Conservation (phyloP, 2,888 invertebrate species). For the Metallyticus violacea region DNA sequence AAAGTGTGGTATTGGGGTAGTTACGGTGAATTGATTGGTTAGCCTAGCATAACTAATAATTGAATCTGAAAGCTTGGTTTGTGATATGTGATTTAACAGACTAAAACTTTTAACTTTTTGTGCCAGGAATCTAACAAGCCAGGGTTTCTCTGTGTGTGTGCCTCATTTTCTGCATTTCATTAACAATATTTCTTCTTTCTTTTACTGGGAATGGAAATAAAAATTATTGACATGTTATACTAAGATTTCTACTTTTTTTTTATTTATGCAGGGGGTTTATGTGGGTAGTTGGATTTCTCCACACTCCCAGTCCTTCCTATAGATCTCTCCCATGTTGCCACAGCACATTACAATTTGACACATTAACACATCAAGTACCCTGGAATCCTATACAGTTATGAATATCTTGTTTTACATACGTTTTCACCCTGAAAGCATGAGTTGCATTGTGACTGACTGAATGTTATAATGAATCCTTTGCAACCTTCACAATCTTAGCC, state of each 20-base stretch:
- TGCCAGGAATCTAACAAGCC: constrained; percentile 35
- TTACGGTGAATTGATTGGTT: constrained; percentile 12
- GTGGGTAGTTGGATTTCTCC: background rate
- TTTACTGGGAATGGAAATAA: constrained; percentile 12
- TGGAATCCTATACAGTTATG: background rate
- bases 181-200: constrained; percentile 9
- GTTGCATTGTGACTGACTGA: background rate
- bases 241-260: background rate
- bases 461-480: too few species aligned
- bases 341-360: background rate
- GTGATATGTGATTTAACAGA: constrained; percentile 13
- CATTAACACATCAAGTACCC: background rate
- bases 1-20: constrained; percentile 20
- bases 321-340: background rate
- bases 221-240: background rate
- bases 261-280: background rate
- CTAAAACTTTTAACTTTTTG: constrained; percentile 15
- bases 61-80: constrained; percentile 23
- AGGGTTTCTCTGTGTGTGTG: constrained; percentile 37
- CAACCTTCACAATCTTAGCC: background rate
- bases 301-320: background rate
- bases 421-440: constrained; percentile 4
- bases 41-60: constrained; percentile 5
- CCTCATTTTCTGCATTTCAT: constrained; percentile 22
- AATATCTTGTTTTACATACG: background rate